Evolutionary conservation across 1,140 invertebrate species (phyloP).

Genomic region (Drosophila albomicans): DNA sequence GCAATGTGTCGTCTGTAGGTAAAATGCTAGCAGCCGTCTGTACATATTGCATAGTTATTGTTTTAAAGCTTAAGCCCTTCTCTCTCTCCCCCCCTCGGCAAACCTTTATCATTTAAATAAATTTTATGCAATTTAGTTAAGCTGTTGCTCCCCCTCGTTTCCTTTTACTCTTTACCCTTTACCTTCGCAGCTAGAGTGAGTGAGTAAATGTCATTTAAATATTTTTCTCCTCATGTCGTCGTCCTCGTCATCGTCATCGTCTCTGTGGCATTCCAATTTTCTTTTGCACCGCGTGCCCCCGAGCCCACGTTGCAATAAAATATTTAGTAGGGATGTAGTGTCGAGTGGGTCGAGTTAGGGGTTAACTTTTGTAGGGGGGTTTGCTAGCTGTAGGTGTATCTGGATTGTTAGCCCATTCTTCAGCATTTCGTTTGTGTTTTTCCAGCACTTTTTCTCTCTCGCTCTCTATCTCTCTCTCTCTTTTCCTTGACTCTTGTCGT

Average conservation of each 20-base stretch:
- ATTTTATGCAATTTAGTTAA: slow-evolving; percentile 84
- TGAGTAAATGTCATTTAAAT: slow-evolving; percentile 84
- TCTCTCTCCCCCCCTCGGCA: slow-evolving; percentile 7
- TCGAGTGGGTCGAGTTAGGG: neutral
- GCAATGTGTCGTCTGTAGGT: slow-evolving; percentile 68
- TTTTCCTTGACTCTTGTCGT: slow-evolving; percentile 62
- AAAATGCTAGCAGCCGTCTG: slow-evolving; percentile 65
- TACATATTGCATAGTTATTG: slow-evolving; percentile 82
- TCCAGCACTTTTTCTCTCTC: slow-evolving; percentile 32
- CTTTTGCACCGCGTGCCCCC: slow-evolving; percentile 56
- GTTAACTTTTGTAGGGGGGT: neutral
- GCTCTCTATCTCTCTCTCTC: neutral
- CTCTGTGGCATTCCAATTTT: slow-evolving; percentile 82
- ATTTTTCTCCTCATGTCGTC: slow-evolving; percentile 49
- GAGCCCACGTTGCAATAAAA: slow-evolving; percentile 63
- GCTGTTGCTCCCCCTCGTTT: slow-evolving; percentile 43
- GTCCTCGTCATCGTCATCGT: slow-evolving; percentile 51
- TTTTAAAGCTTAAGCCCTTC: slow-evolving; percentile 71
- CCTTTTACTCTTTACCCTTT: neutral
- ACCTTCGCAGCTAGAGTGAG: slow-evolving; percentile 46
- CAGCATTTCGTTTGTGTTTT: slow-evolving; percentile 57
- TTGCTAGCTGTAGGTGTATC: slow-evolving; percentile 5
- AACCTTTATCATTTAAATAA: slow-evolving; percentile 75
- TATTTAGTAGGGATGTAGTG: slow-evolving; percentile 55
- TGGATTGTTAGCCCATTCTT: slow-evolving; percentile 48